phyloP scores from a whole-genome alignment of 2,797 vertebrate species.

The Bovichtus variegatus region DNA sequence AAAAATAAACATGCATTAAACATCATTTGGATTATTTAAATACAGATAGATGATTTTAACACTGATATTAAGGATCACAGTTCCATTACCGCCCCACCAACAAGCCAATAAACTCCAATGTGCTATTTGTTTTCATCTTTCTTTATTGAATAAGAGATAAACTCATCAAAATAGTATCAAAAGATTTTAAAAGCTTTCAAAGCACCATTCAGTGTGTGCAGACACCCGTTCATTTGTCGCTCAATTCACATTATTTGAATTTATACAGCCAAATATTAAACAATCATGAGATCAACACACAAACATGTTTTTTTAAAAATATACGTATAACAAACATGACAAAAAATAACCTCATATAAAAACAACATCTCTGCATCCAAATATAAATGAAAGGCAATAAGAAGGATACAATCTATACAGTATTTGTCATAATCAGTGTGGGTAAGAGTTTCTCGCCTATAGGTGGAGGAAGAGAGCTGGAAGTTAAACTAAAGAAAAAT shows the following conservation, averaged over 20 bases:
- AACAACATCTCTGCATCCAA: conserved; percentile 31
- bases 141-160: conserved; percentile 46
- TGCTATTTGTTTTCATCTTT: neutral
- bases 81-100: too few relatives aligned
- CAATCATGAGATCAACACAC: conserved; percentile 31
- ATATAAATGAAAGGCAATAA: conserved; percentile 33
- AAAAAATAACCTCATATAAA: conserved; percentile 1
- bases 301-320: conserved; percentile 40
- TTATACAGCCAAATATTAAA: conserved; percentile 40
- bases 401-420: conserved; percentile 32
- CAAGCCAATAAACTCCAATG: neutral
- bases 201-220: conserved; percentile 76
- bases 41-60: too few relatives aligned
- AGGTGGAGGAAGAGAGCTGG: conserved; percentile 15
- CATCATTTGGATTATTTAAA: too few relatives aligned
- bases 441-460: conserved; percentile 14
- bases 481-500: neutral
- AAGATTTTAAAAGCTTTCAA: conserved; percentile 20
- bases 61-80: too few relatives aligned
- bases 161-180: conserved; percentile 31
- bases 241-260: conserved; percentile 36
- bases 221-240: conserved; percentile 76
- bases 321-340: conserved; percentile 12
- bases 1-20: too few relatives aligned
- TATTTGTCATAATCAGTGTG: neutral